Evolutionary conservation across 64 coral and sea anemone species (phyloP), one percentile per base, ranked within the genome.

Genomic region (Orbicella faveolata): DNA sequence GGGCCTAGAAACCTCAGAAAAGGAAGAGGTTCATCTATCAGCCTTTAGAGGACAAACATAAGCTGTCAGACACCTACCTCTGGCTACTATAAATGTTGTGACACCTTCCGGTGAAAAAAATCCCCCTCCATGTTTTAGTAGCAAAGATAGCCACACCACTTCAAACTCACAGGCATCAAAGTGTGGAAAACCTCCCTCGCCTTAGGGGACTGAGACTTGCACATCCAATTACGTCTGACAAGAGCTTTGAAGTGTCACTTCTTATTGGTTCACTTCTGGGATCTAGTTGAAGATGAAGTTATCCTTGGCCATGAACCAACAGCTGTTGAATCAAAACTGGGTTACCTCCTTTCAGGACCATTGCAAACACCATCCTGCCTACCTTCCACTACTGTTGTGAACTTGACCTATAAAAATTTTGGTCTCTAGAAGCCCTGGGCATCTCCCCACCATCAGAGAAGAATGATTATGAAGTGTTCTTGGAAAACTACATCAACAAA

Each of bases 241-340:
- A 79, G 64, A 90, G 69, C 73, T 84, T 91, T 84, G 70, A 91
- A 12, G 55, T 91, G 5, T 82, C 74, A 17, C 57, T 91, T 3
- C 73, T 91, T 9, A 84, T 91, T 63, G 89, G 89, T 36, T 65
- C 83, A 92, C 11, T 92, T 79, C 80, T 92, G 90, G 82, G 82
- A 87, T 41, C 34, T 92, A 34, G 82, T 92, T 67, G 33, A 87
- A 73, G 83, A 86, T n/a, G 6, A 66, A 8, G 48, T 72, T 39
- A 86, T 86, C 65, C 83, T 15, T 37, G 83, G 83, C 9, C 64
- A 8, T 2, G 83, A 63, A 53, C 63, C 83, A 48, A 86, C 83
- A 39, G 83, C 63, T 23, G 63, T 80, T 13, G 78, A 20, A 26
- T 61, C 78, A 80, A 61, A 61, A 33, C 21, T 80, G 33, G 78